Evolutionary conservation across 2,888 invertebrate species (phyloP).

Genomic region (Notodromas monacha): DNA sequence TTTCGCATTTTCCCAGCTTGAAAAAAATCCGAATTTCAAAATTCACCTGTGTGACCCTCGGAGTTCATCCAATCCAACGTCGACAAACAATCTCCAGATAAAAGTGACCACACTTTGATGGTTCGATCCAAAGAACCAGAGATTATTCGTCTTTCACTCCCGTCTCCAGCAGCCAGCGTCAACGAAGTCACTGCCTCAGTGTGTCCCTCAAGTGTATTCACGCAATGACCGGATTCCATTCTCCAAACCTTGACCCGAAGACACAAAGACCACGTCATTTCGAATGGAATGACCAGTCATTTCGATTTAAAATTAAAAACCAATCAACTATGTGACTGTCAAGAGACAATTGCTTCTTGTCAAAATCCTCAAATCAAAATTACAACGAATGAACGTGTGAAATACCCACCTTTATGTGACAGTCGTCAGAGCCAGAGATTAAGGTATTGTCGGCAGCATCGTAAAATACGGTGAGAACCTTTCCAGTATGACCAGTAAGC

Average conservation of each 20-base stretch:
- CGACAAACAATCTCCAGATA: slow-evolving; percentile 17
- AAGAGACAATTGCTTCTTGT: too few species aligned
- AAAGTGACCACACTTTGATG: slow-evolving; percentile 20
- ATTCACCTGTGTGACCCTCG: slow-evolving; percentile 20
- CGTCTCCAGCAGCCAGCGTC: slow-evolving; percentile 16
- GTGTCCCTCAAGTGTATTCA: slow-evolving; percentile 18
- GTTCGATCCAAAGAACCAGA: slow-evolving; percentile 20
- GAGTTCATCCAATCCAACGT: slow-evolving; percentile 22
- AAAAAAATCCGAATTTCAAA: too few species aligned
- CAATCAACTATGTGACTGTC: too few species aligned
- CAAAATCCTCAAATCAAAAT: too few species aligned
- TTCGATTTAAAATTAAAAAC: too few species aligned
- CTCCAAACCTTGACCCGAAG: slow-evolving; percentile 20
- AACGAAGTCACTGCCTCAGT: slow-evolving; percentile 21
- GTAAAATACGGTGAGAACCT: too few species aligned
- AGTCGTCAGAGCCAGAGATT: slow-evolving; percentile 20
- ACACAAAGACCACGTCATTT: too few species aligned
- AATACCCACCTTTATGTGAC: slow-evolving; percentile 17
- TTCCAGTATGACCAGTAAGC: slow-evolving; percentile 18
- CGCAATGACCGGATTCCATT: slow-evolving; percentile 15
- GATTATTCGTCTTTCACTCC: slow-evolving; percentile 15
- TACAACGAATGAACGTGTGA: too few species aligned
- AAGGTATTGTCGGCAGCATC: too few species aligned
- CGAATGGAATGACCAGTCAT: too few species aligned
- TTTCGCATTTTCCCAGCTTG: too few species aligned